Percentiles rank a stretch among this genome's conserved stretches.
Evolutionary conservation across 2,113 vertebrate genomes (phyloP).

Genomic region (Lampris incognitus): DNA sequence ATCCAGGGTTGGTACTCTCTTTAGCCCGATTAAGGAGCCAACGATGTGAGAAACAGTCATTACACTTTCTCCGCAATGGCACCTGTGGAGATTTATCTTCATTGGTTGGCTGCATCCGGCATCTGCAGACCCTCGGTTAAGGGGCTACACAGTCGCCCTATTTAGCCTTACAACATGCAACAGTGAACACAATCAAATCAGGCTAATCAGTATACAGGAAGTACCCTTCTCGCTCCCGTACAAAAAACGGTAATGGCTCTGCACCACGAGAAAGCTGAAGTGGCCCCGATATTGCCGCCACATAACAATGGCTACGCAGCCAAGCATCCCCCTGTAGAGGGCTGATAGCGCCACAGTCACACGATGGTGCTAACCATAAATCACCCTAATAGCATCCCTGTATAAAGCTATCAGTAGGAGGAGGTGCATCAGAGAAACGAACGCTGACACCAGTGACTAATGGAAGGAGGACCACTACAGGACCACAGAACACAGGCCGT

Average conservation of each 20-base stretch:
- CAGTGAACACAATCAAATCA: slow-evolving; percentile 67
- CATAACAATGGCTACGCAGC: slow-evolving; percentile 55
- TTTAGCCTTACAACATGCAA: slow-evolving; percentile 68
- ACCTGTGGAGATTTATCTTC: slow-evolving; percentile 76
- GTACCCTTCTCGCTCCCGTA: slow-evolving; percentile 27
- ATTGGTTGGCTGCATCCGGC: slow-evolving; percentile 62
- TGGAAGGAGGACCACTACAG: slow-evolving; percentile 15
- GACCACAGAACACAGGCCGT: neutral
- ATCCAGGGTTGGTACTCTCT: slow-evolving; percentile 66
- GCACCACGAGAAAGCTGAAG: slow-evolving; percentile 39
- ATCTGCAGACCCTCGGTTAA: slow-evolving; percentile 50
- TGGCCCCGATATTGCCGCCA: slow-evolving; percentile 27
- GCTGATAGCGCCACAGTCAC: slow-evolving; percentile 49
- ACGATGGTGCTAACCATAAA: slow-evolving; percentile 48
- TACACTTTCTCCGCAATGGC: slow-evolving; percentile 66
- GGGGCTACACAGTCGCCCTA: slow-evolving; percentile 51
- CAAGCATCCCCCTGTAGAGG: slow-evolving; percentile 39
- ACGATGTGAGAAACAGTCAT: slow-evolving; percentile 73
- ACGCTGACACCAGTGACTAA: slow-evolving; percentile 45
- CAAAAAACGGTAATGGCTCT: slow-evolving; percentile 48
- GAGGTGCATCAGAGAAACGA: slow-evolving; percentile 36
- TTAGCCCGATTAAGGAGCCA: slow-evolving; percentile 75
- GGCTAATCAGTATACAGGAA: slow-evolving; percentile 51
- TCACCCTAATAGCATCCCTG: slow-evolving; percentile 56
- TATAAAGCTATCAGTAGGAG: slow-evolving; percentile 59